Percentiles rank a stretch among this genome's conserved stretches.
Conservation (phyloP, 1,140 invertebrate genomes). For the Lasaia peninsularis region DNA sequence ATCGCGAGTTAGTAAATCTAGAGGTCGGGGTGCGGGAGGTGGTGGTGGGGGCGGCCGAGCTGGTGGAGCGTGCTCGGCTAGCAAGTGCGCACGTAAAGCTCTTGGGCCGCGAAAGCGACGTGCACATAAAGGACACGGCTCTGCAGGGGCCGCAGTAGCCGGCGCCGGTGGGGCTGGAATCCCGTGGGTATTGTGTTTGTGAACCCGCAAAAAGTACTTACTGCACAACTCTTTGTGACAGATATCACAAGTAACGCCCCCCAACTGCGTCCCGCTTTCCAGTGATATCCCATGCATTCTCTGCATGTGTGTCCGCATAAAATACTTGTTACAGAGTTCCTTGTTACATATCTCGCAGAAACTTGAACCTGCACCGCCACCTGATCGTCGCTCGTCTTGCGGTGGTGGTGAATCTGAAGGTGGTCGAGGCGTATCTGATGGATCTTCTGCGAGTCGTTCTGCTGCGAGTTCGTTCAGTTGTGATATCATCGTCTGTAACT, state of each 20-base stretch:
- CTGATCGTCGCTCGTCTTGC: slow-evolving; percentile 73
- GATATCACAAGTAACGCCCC: slow-evolving; percentile 96
- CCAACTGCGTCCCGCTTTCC: slow-evolving; percentile 92
- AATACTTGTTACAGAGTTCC: slow-evolving; percentile 99
- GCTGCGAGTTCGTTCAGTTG: slow-evolving; percentile 89
- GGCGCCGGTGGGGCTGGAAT: slow-evolving; percentile 82
- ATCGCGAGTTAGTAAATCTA: slow-evolving; percentile 62
- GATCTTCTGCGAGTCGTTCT: slow-evolving; percentile 75
- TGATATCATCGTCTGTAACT: slow-evolving; percentile 93
- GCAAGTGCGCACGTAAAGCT: slow-evolving; percentile 92
- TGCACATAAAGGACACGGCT: slow-evolving; percentile 89
- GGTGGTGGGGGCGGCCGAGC: slow-evolving; percentile 80
- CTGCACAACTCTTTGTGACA: slow-evolving; percentile 98
- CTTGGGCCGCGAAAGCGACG: slow-evolving; percentile 93
- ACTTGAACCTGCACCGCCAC: slow-evolving; percentile 80
- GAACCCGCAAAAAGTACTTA: slow-evolving; percentile 97
- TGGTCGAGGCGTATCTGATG: slow-evolving; percentile 57
- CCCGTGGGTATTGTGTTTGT: slow-evolving; percentile 98
- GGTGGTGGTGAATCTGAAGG: slow-evolving; percentile 58
- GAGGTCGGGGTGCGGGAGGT: slow-evolving; percentile 76
- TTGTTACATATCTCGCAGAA: slow-evolving; percentile 99
- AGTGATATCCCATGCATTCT: slow-evolving; percentile 99
- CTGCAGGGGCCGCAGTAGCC: slow-evolving; percentile 73
- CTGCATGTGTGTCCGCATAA: slow-evolving; percentile 99
- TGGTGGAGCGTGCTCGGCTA: slow-evolving; percentile 86